These are phyloP conservation scores for Entomobrya multifasciata DNA, from an alignment of 2,888 invertebrate genomes.

Conservation along the genomic window DNA sequence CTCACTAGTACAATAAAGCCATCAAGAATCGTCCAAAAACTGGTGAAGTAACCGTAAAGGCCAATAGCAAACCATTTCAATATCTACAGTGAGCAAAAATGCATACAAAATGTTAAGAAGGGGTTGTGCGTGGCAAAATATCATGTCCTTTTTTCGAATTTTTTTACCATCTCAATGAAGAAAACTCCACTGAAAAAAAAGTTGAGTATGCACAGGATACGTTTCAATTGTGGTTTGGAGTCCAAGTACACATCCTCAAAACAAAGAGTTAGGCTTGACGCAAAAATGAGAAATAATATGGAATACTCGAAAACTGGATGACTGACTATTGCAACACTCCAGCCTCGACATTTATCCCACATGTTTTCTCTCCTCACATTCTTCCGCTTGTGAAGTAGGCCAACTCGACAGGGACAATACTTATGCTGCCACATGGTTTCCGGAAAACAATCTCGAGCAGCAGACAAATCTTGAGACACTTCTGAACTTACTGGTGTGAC, in stretches of 20 bases:
- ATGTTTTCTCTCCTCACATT: not conserved
- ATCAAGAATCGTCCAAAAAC: conserved; percentile 97
- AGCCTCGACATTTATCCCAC: not conserved
- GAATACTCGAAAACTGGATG: conserved; percentile 97
- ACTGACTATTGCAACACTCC: conserved; percentile 88
- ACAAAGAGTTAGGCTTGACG: conserved; percentile 95
- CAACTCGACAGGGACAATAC: not conserved
- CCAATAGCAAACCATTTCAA: conserved; percentile 96
- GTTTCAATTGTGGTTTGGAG: conserved; percentile 90
- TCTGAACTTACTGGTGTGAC: not conserved
- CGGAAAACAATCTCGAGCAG: conserved; percentile 11
- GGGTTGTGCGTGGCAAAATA: too few relatives aligned
- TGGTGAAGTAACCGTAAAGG: conserved; percentile 96
- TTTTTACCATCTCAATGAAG: conserved; percentile 84
- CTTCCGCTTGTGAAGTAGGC: not conserved
- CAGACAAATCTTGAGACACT: not conserved
- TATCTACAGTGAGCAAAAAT: too few relatives aligned
- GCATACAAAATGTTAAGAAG: too few relatives aligned
- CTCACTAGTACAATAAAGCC: conserved; percentile 97
- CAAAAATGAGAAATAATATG: conserved; percentile 94
- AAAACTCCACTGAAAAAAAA: conserved; percentile 94
- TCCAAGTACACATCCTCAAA: conserved; percentile 98
- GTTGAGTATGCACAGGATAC: conserved; percentile 93
- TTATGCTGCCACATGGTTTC: not conserved
- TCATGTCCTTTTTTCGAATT: too few relatives aligned